Evolutionary conservation across 2,888 invertebrate genomes (phyloP), one percentile per base, ranked within the genome.

Genomic region (Orgyia antiqua): DNA sequence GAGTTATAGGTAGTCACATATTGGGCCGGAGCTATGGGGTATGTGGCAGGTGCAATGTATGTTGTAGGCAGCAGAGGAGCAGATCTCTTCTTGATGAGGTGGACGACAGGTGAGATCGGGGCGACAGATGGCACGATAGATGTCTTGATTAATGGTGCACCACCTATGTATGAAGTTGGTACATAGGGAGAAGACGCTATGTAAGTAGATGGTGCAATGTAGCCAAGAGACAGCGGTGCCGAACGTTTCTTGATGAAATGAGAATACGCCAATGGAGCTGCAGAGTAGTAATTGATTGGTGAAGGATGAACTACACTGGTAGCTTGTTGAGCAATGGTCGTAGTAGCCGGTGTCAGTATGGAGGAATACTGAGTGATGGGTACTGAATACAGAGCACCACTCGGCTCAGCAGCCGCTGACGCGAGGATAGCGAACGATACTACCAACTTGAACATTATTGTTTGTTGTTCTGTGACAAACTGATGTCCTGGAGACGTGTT

Each of bases 371-470:
- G 68, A 8, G 64, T 42, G 13, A 56, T 39, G 27, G 44, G 51
- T 6, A 48, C 24, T 24, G 41, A 20, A 10, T 33, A 21, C 20
- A 53, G 12, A 7, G 45, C 26, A 18, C 44, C 29, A 11, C 62
- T 49, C 5, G 78, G 79, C 43, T 75, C 67, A 45, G 89, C 90
- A 32, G 75, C 64, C 48, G 74, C 89, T 51, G 84, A 74, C 52
- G 89, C 89, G 58, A 90, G 60, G 57, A 90, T 72, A 73, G 88
- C 87, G 65, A 80, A 89, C 87, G 90, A 87, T 67, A 88, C 88
- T 76, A 89, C 87, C 78, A 82, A 55, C 59, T 80, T 84, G 61
- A 68, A 80, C 83, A 87, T 87, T 58, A 66, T 83, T 71, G 71
- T 76, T 66, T 82, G 79, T 79, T 76, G 72, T 53, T 68, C 61